phyloP scores from a whole-genome alignment of 2,888 invertebrate genomes.

The Punctoribates punctum region DNA sequence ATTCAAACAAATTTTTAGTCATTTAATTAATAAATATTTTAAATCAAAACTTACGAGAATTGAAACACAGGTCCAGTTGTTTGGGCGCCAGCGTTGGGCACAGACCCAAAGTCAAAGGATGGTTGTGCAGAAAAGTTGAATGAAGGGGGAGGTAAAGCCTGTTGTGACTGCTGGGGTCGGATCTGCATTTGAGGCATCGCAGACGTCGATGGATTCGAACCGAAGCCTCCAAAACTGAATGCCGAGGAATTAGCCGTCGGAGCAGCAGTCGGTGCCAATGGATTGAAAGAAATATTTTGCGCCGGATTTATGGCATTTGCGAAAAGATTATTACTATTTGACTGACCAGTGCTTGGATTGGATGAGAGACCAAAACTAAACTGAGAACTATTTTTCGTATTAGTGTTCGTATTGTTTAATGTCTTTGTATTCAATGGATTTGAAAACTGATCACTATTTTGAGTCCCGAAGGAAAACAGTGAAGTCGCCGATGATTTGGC shows the following conservation, averaged over 20 bases:
- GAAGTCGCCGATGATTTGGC: background rate
- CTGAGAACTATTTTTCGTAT: background rate
- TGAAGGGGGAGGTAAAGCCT: background rate
- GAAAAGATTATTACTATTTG: background rate
- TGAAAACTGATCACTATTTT: constrained; percentile 2
- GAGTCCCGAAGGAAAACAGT: constrained; percentile 3
- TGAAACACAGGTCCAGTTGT: background rate
- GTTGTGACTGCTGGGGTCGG: background rate
- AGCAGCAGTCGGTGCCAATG: background rate
- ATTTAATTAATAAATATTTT: background rate
- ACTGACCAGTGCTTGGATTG: constrained; percentile 13
- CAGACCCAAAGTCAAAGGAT: background rate
- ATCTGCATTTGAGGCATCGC: background rate
- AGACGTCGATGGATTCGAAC: background rate
- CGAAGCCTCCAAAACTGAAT: background rate
- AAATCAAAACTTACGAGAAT: constrained; percentile 16
- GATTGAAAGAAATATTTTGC: constrained; percentile 1
- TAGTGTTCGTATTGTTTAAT: background rate
- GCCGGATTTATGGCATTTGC: background rate
- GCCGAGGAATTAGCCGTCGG: background rate
- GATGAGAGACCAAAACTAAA: constrained; percentile 3
- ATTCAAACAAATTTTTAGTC: background rate
- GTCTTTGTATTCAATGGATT: background rate
- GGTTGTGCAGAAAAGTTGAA: background rate
- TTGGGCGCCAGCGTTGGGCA: background rate